Evolutionary conservation across 2,113 vertebrate species (phyloP), one percentile per base, ranked within the genome.

Genomic region (Grus americana): DNA sequence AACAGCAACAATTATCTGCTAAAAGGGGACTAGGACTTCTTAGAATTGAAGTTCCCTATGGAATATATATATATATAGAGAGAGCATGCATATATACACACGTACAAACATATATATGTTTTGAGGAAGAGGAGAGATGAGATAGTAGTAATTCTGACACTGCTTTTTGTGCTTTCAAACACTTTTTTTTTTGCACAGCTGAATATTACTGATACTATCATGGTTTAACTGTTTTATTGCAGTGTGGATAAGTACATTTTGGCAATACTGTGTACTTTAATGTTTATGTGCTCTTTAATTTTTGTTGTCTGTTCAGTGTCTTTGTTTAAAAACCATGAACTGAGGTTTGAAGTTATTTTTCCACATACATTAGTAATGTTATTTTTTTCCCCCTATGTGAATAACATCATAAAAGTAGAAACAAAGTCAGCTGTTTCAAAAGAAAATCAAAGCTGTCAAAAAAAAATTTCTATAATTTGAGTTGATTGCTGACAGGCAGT

Each of bases 1-100:
- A 94, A 87, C 73, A 95, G 88, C 78, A 91, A 71, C 76, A 91
- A 90, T 94, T 94, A 79, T 32, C 47, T 46, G 86, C 91, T 88
- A 91, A 93, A 95, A 95, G 29, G 27, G 52, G 62, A 86, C 29
- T 54, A 72, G 76, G 81, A 75, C 27, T 67, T 57, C 55, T 74
- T 88, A 47, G 42, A 88, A 71, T 38, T 13, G 34, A 93, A 67
- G 27, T 79, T 92, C 72, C 61, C 38, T 29, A 6, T 67, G 79
- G 92, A 83, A 63, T 57, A 54, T 38, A 34, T 44, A 44, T 44
- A 44, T 36, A 8, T 42, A 34, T 16, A 7, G n/a, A 8, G 3
- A 21, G 3, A 49, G 8, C 22, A 7, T 49, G 2, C 27, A 1
- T 88, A 4, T 58, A 44, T 16, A 32, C 18, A 49, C 24, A 34